Evolutionary conservation across 1,140 invertebrate genomes (phyloP).

Genomic region (Scaptomyza graminum): DNA sequence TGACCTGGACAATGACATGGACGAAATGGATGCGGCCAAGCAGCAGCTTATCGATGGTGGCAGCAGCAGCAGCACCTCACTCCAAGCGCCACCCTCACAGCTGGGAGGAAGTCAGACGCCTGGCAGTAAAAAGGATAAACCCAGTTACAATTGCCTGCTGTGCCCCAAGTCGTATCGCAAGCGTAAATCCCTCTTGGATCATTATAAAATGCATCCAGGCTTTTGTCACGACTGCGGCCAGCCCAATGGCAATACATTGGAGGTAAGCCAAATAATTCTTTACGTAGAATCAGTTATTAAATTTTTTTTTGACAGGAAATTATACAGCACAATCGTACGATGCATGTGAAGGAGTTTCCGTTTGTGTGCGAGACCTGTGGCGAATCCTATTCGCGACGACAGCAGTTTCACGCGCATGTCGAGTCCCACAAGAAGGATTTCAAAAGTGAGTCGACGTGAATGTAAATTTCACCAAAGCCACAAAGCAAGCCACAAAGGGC

Average conservation of each 20-base stretch:
- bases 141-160: slow-evolving; percentile 76
- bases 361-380: slow-evolving; percentile 83
- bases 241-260: slow-evolving; percentile 77
- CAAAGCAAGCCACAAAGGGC: neutral
- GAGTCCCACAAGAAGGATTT: slow-evolving; percentile 83
- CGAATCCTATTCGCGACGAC: slow-evolving; percentile 81
- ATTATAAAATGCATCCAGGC: slow-evolving; percentile 82
- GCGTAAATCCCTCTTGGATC: slow-evolving; percentile 78
- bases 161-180: slow-evolving; percentile 81
- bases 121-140: slow-evolving; percentile 78
- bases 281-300: neutral
- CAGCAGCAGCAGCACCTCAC: slow-evolving; percentile 78
- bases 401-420: slow-evolving; percentile 83
- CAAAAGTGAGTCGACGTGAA: slow-evolving; percentile 82
- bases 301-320: slow-evolving; percentile 68
- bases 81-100: slow-evolving; percentile 72
- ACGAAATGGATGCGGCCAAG: slow-evolving; percentile 76
- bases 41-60: slow-evolving; percentile 80
- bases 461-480: slow-evolving; percentile 78
- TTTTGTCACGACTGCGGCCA: slow-evolving; percentile 82
- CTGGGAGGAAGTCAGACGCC: slow-evolving; percentile 48
- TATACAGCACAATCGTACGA: slow-evolving; percentile 78
- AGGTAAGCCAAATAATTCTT: slow-evolving; percentile 44
- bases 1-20: slow-evolving; percentile 71
- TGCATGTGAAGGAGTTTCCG: slow-evolving; percentile 83